Base-by-base conservation (phyloP, 2,797 vertebrate genomes). In the Molossus alvarezi region DNA sequence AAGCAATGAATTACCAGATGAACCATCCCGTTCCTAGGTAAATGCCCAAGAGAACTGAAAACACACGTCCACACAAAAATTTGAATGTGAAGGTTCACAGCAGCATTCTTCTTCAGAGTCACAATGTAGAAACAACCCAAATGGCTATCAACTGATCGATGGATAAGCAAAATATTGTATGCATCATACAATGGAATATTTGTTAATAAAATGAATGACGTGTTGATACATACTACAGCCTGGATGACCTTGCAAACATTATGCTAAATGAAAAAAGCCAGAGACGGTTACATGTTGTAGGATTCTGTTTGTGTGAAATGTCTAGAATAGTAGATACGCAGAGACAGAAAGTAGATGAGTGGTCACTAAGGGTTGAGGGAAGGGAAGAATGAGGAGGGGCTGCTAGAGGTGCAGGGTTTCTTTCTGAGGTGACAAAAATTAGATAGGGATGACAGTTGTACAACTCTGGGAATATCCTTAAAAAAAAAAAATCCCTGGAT, bases 41-140 rank as follows among this genome's bases (percentile, higher is more conserved):
- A 87, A 64, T n/a, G 72, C 20, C 76, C 71, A 88, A 73, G 58
- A 76, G 29, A 88, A 87, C 33, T 51, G 25, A 90, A 92, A 94
- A 80, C 58, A 10, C 6, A 75, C 0, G 9, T 67, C 60, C 45
- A 81, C 13, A 67, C 21, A 82, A 82, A 81, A 77, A 48, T 33
- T 9, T 88, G 9, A 13, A 45, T 51, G 6, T 5, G 14, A 72
- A 86, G 48, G 4, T 20, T 82, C 62, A 72, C 0, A 37, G 80
- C 15, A 73, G 62, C 27, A 18, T 72, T 90, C 76, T 45, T 85
- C 33, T 2, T 27, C 57, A 69, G 6, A 69, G 45, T 55, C 51
- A 86, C 45, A 82, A 79, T 37, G 62, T 33, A 21, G 58, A 84
- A 91, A 69, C 33, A 58, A 53, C 14, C 25, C 55, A 88, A 77